phyloP scores from a whole-genome alignment of 2,888 invertebrate genomes.

The Exephanes ischioxanthus region DNA sequence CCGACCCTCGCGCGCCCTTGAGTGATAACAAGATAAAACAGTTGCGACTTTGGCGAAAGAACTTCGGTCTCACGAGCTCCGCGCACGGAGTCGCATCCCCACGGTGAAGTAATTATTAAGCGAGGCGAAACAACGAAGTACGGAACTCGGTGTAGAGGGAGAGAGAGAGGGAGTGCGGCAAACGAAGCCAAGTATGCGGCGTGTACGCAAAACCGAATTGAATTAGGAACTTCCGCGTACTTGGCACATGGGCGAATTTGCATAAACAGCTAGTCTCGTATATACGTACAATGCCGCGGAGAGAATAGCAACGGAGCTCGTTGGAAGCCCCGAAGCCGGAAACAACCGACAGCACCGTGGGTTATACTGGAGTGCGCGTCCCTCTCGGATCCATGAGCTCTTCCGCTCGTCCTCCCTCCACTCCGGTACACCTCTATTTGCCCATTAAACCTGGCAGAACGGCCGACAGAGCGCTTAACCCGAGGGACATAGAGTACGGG shows the following conservation, averaged over 20 bases:
- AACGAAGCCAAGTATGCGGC: slow-evolving; percentile 52
- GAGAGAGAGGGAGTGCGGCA: slow-evolving; percentile 10
- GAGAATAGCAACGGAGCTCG: slow-evolving; percentile 30
- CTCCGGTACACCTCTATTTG: slow-evolving; percentile 50
- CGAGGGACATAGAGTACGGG: slow-evolving; percentile 13
- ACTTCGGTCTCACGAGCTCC: background rate
- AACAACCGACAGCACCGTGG: slow-evolving; percentile 59
- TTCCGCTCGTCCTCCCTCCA: slow-evolving; percentile 26
- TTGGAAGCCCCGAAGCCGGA: slow-evolving; percentile 56
- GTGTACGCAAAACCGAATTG: slow-evolving; percentile 80
- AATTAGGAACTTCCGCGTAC: slow-evolving; percentile 80
- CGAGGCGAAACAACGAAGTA: slow-evolving; percentile 20
- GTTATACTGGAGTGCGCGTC: slow-evolving; percentile 40
- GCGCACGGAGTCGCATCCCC: slow-evolving; percentile 8
- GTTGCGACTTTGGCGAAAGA: background rate
- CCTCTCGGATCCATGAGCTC: slow-evolving; percentile 5
- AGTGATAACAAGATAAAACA: slow-evolving; percentile 17
- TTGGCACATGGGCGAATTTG: slow-evolving; percentile 79
- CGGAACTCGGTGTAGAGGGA: background rate
- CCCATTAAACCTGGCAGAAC: slow-evolving; percentile 57
- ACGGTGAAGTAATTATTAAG: slow-evolving; percentile 7
- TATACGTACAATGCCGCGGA: slow-evolving; percentile 21
- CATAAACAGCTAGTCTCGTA: slow-evolving; percentile 75
- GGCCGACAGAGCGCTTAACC: slow-evolving; percentile 40
- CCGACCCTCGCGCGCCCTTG: too few species aligned